phyloP scores from a whole-genome alignment of 2,113 vertebrate genomes.

The Phalacrocorax carbo region DNA sequence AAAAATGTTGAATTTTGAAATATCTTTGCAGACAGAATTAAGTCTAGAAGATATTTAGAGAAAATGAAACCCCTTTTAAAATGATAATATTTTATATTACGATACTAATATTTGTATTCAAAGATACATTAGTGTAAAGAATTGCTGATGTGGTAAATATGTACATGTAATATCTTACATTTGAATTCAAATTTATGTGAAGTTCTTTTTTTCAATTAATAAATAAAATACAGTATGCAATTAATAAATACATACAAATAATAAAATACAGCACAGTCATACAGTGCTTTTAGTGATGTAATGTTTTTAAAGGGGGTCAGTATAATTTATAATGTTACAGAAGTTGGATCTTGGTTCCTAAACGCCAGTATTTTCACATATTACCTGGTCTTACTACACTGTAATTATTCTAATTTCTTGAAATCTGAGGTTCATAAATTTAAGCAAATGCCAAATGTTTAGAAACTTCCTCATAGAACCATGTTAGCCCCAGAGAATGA shows the following conservation, averaged over 20 bases:
- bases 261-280: neutral
- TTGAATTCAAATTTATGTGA: neutral
- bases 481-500: neutral
- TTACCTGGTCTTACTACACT: neutral
- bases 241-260: no score
- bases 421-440: neutral
- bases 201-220: neutral
- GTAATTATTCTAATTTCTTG: neutral
- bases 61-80: neutral
- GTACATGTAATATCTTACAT: neutral
- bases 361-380: neutral
- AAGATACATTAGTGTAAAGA: neutral
- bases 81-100: neutral
- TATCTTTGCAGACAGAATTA: neutral
- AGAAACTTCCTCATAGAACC: neutral
- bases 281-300: neutral
- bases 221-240: neutral
- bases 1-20: neutral
- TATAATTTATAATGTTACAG: neutral
- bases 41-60: neutral
- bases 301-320: neutral
- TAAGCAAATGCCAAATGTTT: neutral
- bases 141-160: neutral
- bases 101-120: neutral
- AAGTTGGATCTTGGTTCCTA: neutral